phyloP scores from a whole-genome alignment of 2,797 vertebrate species.

The Gymnocypris eckloni region DNA sequence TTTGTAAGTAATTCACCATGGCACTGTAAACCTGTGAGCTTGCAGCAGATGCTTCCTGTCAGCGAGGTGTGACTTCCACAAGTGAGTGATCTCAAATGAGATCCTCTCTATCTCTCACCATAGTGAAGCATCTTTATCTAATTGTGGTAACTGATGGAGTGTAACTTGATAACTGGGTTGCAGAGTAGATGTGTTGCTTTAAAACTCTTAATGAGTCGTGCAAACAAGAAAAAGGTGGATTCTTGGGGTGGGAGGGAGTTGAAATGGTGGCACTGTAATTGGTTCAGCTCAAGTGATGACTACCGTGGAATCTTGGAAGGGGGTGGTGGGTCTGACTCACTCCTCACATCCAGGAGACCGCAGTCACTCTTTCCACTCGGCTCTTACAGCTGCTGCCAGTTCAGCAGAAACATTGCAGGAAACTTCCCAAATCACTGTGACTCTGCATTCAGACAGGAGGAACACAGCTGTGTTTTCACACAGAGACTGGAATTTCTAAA shows the following conservation, averaged over 20 bases:
- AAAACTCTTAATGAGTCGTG: background rate
- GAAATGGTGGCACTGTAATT: background rate
- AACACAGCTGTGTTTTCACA: background rate
- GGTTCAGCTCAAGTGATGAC: slow-evolving; percentile 41
- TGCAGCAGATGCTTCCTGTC: slow-evolving; percentile 67
- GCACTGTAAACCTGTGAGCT: background rate
- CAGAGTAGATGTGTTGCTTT: too few species aligned
- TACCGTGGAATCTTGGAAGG: slow-evolving; percentile 48
- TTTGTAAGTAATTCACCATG: background rate
- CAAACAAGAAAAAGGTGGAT: slow-evolving; percentile 16
- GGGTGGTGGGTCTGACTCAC: slow-evolving; percentile 40
- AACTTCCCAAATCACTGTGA: slow-evolving; percentile 24
- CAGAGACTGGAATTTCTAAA: background rate
- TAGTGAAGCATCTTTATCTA: background rate
- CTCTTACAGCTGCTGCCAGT: slow-evolving; percentile 25
- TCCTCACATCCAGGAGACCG: slow-evolving; percentile 21
- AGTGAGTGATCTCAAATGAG: slow-evolving; percentile 35
- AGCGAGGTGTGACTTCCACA: slow-evolving; percentile 63
- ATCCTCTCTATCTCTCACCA: background rate
- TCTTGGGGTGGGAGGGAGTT: background rate
- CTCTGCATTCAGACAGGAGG: background rate
- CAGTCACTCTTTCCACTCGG: slow-evolving; percentile 56
- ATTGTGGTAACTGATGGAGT: background rate
- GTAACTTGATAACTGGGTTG: background rate
- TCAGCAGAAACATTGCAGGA: slow-evolving; percentile 29